Base-by-base conservation (phyloP, 64 coral and sea anemone genomes). In the Porites australiensis region DNA sequence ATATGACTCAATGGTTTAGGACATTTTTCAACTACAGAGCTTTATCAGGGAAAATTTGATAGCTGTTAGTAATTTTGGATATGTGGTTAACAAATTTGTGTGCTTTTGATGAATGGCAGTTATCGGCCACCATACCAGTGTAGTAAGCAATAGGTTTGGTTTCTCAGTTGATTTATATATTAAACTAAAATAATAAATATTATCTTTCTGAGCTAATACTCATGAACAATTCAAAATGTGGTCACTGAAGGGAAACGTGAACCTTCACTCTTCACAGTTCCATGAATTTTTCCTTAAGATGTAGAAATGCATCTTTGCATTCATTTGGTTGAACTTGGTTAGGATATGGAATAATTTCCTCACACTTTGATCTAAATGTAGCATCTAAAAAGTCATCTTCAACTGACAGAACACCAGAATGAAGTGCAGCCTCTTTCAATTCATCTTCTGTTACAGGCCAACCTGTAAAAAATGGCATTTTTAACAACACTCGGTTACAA, bases 381-480 rank as follows among this genome's bases (percentile, higher is more conserved):
- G 60, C 43, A 8, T 82, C 76, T 3, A 90, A 64, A 77, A 82
- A 82, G 51, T 80, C 89, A 3, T 79, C 63, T 20, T 5, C 64
- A 23, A 70, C 51, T 12, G 81, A 13, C 12, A 90, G 76, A 20
- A 82, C 77, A 51, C 89, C 89, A 70, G 89, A 90, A 50, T 70
- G 65, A 20, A 50, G 8, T 52, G 89, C 89, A 67, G 53, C 89
- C 45, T 81, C 89, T 82, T 90, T 79, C 1, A 90, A 47, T 53
- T 81, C 45, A 21, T 80, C 89, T 70, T 90, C 89, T 83, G 89
- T 73, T 58, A 91, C 63, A 67, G 76, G 89, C 21, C 61, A 80
- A 80, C 88, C 88, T 90, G 19, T 18, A 67, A 45, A 51, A 58
- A 44, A n/a, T 65, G 65, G 67, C n/a, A 65, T 45, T 67, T 37